These are phyloP conservation scores for Zosterops borbonicus DNA, from an alignment of 2,113 vertebrate species.

Conservation along the genomic window DNA sequence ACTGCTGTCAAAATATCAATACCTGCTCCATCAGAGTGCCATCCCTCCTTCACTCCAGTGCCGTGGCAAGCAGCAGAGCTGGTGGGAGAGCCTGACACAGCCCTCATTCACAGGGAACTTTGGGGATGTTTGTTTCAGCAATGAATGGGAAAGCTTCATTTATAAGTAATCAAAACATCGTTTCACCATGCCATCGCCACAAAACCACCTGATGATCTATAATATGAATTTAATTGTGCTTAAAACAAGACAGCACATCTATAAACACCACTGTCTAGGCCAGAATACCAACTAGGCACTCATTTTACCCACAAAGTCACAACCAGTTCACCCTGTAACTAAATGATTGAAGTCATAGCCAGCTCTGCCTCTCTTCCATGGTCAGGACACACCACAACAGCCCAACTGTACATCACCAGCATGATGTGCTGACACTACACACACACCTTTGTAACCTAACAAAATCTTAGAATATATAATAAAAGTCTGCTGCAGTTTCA, in stretches of 20 bases:
- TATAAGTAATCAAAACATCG: neutral
- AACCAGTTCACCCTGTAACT: neutral
- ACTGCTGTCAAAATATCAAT: neutral
- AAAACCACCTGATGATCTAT: neutral
- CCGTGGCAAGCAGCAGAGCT: neutral
- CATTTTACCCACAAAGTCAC: neutral
- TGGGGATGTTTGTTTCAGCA: neutral
- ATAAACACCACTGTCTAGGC: neutral
- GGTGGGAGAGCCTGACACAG: neutral
- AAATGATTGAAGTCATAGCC: neutral
- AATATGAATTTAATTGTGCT: neutral
- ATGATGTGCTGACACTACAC: neutral
- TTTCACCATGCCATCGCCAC: neutral
- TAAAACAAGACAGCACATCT: neutral
- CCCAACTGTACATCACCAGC: neutral
- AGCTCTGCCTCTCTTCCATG: neutral
- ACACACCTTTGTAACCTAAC: neutral
- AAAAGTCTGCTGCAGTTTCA: neutral
- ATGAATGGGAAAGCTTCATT: neutral
- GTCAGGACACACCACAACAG: neutral
- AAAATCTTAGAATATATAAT: fast-evolving
- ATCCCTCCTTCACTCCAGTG: neutral
- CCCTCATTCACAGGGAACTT: neutral
- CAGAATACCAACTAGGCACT: neutral
- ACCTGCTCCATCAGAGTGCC: neutral